Conservation (phyloP, 2,113 vertebrate genomes). For the Psammodynastes pulverulentus region DNA sequence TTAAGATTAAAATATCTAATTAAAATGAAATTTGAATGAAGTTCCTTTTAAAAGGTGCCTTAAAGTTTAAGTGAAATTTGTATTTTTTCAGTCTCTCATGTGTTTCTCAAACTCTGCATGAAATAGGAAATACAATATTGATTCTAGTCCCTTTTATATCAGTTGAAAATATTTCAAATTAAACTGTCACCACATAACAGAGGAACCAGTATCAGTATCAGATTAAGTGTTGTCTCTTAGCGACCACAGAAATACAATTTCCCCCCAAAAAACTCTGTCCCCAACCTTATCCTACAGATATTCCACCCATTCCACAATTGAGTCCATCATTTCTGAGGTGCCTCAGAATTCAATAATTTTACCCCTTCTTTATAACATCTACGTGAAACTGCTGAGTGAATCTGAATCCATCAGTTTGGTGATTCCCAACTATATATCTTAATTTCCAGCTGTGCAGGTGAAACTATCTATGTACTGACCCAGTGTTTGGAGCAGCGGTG, state of each 20-base stretch:
- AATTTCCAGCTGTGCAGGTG: neutral
- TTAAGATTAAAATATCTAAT: slow-evolving; percentile 2
- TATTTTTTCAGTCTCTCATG: neutral
- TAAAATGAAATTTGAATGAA: neutral
- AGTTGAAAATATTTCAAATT: neutral
- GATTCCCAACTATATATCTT: neutral
- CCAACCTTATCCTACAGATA: neutral
- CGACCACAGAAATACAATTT: neutral
- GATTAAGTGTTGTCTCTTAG: neutral
- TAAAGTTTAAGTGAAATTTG: neutral
- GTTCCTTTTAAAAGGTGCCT: neutral
- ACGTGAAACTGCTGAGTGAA: neutral
- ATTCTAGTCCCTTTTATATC: neutral
- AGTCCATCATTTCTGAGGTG: neutral
- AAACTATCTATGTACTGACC: neutral
- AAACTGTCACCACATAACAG: neutral
- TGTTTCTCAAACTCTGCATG: slow-evolving; percentile 20
- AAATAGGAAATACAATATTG: neutral
- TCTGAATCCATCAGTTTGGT: neutral
- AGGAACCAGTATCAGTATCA: neutral
- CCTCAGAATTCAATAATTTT: neutral
- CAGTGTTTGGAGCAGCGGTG: neutral
- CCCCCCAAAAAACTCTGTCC: neutral
- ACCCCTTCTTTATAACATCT: neutral
- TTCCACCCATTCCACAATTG: neutral